Evolutionary conservation across 2,888 invertebrate species (phyloP), one percentile per base, ranked within the genome.

Genomic region (Ecliptopera silaceata): DNA sequence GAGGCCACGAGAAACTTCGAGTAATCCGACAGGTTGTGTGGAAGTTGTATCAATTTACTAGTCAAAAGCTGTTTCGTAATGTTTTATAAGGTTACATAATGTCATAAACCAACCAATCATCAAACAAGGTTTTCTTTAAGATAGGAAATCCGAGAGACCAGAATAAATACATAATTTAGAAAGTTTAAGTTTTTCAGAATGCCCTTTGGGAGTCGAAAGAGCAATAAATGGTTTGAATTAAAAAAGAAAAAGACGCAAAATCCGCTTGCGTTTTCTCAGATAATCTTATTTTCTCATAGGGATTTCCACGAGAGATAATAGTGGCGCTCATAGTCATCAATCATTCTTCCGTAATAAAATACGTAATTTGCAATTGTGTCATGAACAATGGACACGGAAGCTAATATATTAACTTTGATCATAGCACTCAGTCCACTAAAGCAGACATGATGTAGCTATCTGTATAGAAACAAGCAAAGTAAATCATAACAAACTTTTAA

Each of bases 301-400:
- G 12, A 5, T 34, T 36, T 36, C 36, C 15, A 36, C 15, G 15
- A 15, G 36, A 36, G 15, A 36, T 36, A 36, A 36, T 36, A 36
- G 15, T 26, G 36, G 22, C 36, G 36, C 26, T 29, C 29, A 38
- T 11, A 17, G 22, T 15, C 12, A 46, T 12, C 34, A 48, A 42
- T 42, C 13, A 55, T 20, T 43, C 34, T 55, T 55, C 48, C 43
- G 38, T 55, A 38, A 48, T 34, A 10, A 31, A 32, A 32, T 47
- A 38, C 42, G 31, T 42, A 42, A 22, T 51, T 44, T 44, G 18
- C 29, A 36, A 38, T 38, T 39, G 38, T 38, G 20, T 52, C 31
- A 45, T 45, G 38, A 39, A 52, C 52, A 52, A 52, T 52, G 13
- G 44, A 52, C 17, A 29, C 44, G 44, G 52, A 52, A 52, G 38